Conservation (phyloP, 2,888 invertebrate species). For the Phasia obesa region DNA sequence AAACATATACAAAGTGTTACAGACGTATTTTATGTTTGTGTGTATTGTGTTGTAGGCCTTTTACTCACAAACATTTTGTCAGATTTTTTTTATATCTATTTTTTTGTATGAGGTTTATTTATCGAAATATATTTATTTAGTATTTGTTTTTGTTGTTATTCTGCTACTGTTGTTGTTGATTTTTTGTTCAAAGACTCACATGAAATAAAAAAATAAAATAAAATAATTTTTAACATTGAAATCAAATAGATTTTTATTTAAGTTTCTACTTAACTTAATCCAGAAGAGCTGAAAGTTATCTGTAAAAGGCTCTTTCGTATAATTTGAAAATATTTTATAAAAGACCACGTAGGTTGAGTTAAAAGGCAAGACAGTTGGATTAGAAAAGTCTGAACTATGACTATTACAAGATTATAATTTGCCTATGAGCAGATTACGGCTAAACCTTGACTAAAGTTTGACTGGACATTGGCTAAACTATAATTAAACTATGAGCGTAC, state of each 20-base stretch:
- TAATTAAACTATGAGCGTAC: too few species aligned
- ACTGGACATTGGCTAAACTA: not conserved
- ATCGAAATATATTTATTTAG: too few species aligned
- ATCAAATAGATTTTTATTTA: constrained; percentile 65
- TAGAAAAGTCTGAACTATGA: not conserved
- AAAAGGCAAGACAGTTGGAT: not conserved
- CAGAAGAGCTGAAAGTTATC: constrained; percentile 7
- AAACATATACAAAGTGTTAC: not conserved
- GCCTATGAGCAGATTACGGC: not conserved
- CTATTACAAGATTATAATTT: not conserved
- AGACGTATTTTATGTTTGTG: not conserved
- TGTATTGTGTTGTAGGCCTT: not conserved
- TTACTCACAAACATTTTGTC: not conserved
- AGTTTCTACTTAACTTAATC: constrained; percentile 55
- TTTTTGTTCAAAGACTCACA: constrained; percentile 5
- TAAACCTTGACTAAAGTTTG: not conserved
- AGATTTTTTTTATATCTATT: not conserved
- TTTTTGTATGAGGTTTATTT: not conserved
- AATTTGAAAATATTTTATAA: constrained; percentile 3
- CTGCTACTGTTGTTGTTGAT: too few species aligned
- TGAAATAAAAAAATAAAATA: not conserved
- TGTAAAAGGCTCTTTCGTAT: not conserved
- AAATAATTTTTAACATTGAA: constrained; percentile 18
- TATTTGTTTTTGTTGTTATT: too few species aligned
- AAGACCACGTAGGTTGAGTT: not conserved